phyloP scores from a whole-genome alignment of 1,140 invertebrate species.

The Philopotamus ludificatus region DNA sequence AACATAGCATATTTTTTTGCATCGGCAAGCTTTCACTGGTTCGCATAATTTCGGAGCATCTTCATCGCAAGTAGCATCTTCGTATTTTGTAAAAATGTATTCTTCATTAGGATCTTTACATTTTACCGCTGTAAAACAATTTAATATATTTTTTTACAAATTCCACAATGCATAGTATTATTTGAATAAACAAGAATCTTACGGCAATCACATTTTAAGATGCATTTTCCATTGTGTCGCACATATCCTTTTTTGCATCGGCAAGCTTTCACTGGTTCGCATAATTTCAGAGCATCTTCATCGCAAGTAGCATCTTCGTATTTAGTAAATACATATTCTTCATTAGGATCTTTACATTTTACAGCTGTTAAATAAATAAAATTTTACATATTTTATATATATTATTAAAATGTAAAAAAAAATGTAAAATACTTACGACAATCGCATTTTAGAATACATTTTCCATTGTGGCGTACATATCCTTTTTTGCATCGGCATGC shows the following conservation, averaged over 20 bases:
- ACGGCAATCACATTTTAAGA: slow-evolving; percentile 3
- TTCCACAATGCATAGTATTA: neutral
- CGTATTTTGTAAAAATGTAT: slow-evolving; percentile 9
- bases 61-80: slow-evolving; percentile 3
- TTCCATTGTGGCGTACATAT: slow-evolving; percentile 10
- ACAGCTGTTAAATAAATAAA: neutral
- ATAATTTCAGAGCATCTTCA: neutral
- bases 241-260: slow-evolving; percentile 8
- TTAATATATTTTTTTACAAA: neutral
- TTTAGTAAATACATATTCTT: neutral
- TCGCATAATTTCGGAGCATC: neutral
- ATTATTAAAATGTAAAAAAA: too few species aligned
- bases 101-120: slow-evolving; percentile 6
- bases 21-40: slow-evolving; percentile 8
- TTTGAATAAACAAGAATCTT: neutral
- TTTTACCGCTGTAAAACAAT: slow-evolving; percentile 11
- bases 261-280: neutral
- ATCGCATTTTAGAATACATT: slow-evolving; percentile 5
- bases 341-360: neutral
- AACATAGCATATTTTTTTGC: neutral
- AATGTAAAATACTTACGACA: slow-evolving; percentile 16
- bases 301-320: neutral
- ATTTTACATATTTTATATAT: neutral
- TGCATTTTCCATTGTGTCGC: slow-evolving; percentile 8
- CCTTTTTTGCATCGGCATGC: slow-evolving; percentile 6